Conservation (phyloP, 1,140 invertebrate genomes). For the Anoplolepis gracilipes region DNA sequence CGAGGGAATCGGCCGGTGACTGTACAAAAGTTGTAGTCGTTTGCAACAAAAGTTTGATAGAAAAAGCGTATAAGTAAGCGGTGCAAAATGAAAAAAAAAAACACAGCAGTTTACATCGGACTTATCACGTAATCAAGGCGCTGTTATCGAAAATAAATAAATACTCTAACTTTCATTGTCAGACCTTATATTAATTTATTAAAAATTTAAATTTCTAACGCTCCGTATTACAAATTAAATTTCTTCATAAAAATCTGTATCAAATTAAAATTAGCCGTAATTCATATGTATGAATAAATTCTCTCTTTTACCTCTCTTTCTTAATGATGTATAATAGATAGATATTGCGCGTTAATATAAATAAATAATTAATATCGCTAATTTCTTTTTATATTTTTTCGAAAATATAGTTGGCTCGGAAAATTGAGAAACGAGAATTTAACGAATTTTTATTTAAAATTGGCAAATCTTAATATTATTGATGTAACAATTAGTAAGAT, state of each 20-base stretch:
- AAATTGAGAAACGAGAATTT: slow-evolving; percentile 7
- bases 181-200: slow-evolving; percentile 7
- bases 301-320: slow-evolving; percentile 3
- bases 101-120: background rate
- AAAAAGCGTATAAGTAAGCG: background rate
- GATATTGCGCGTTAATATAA: background rate
- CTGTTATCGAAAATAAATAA: slow-evolving; percentile 37
- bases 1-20: background rate
- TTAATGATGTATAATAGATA: background rate
- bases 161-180: slow-evolving; percentile 13
- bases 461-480: background rate
- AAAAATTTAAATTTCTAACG: slow-evolving; percentile 27
- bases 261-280: background rate
- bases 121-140: background rate
- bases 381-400: background rate
- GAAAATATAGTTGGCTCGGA: slow-evolving; percentile 1
- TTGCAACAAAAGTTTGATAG: background rate
- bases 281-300: background rate
- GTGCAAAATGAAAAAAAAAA: background rate
- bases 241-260: background rate
- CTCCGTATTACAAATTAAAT: slow-evolving; percentile 9
- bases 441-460: background rate
- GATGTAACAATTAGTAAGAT: no score
- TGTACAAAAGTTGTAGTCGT: slow-evolving; percentile 11
- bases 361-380: slow-evolving; percentile 12